phyloP scores from a whole-genome alignment of 2,113 vertebrate genomes.

The Pimephales promelas region DNA sequence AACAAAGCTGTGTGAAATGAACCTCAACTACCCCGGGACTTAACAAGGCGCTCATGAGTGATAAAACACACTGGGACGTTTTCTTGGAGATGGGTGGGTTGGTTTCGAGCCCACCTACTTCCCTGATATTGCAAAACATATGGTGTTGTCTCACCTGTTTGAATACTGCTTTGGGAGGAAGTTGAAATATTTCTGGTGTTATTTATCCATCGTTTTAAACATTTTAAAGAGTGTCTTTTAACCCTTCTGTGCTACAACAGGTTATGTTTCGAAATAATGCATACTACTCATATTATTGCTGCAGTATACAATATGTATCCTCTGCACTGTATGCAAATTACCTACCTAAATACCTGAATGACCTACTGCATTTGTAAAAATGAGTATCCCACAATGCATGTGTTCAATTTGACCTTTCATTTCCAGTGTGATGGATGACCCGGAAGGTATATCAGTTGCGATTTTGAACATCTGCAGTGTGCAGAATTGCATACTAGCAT shows the following conservation, averaged over 20 bases:
- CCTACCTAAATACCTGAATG: background rate
- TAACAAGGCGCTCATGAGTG: constrained; percentile 54
- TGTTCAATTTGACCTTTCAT: background rate
- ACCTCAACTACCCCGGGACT: constrained; percentile 54
- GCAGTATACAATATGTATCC: background rate
- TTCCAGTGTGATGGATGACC: constrained; percentile 6
- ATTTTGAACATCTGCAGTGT: background rate
- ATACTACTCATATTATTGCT: background rate
- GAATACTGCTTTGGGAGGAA: background rate
- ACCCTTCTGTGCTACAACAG: background rate
- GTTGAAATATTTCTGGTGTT: background rate
- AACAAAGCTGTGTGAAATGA: constrained; percentile 56
- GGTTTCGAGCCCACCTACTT: constrained; percentile 23
- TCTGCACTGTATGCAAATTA: background rate
- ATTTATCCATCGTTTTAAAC: background rate
- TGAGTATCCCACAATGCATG: background rate
- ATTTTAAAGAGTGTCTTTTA: constrained; percentile 4
- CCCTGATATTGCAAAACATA: background rate
- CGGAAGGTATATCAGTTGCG: background rate
- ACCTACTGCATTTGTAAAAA: background rate
- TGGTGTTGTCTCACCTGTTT: background rate
- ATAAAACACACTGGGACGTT: constrained; percentile 51
- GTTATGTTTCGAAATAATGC: background rate
- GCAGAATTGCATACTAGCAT: background rate
- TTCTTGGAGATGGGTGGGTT: constrained; percentile 24